Percentiles rank a stretch among this genome's conserved stretches.
Evolutionary conservation across 2,888 invertebrate species (phyloP).

Genomic region (Caenorhabditis zanzibari): DNA sequence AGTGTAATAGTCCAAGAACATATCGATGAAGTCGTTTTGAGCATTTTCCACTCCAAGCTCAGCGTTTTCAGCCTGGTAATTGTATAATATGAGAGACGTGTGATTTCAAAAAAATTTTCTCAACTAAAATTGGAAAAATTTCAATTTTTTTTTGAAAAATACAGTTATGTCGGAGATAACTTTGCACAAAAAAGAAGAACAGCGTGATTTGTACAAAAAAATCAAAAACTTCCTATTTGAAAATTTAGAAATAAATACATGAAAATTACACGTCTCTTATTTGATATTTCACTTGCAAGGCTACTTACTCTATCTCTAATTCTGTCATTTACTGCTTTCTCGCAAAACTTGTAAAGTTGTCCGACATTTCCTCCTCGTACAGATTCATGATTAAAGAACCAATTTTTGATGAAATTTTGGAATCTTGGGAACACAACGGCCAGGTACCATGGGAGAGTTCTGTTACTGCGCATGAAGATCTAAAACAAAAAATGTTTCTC

Average conservation of each 20-base stretch:
- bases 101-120: no score
- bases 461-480: constrained; percentile 13
- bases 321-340: constrained; percentile 42
- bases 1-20: constrained; percentile 78
- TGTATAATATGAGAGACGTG: no score
- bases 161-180: no score
- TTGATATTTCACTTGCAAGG: no score
- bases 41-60: constrained; percentile 59
- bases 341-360: constrained; percentile 36
- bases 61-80: constrained; percentile 54
- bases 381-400: constrained; percentile 57
- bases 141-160: no score
- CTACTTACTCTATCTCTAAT: constrained; percentile 45
- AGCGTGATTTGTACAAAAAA: no score
- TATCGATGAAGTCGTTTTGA: constrained; percentile 80
- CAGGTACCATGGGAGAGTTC: constrained; percentile 54
- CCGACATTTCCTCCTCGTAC: constrained; percentile 59
- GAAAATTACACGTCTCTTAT: no score
- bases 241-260: no score
- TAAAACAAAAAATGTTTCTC: no score
- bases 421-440: constrained; percentile 58
- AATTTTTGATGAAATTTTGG: constrained; percentile 31
- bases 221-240: no score
- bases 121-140: no score
- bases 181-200: no score